Base-by-base conservation (phyloP, 2,888 invertebrate species). In the Sicus ferrugineus region DNA sequence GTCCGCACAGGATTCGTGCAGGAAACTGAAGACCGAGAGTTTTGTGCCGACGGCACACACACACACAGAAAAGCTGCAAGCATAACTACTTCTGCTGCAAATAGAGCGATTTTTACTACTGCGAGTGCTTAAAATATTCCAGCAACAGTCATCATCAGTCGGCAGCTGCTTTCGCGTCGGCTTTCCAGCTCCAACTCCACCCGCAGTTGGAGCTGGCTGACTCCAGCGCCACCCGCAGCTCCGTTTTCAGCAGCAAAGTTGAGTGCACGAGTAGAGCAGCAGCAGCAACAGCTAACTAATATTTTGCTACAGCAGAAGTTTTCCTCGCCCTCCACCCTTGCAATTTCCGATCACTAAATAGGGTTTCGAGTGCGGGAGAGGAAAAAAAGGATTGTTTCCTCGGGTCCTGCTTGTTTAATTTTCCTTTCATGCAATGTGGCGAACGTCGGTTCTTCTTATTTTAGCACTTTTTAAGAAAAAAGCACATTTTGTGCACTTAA, bases 341-440 rank as follows among this genome's bases (percentile, higher is more conserved):
- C 16, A 28, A 54, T 21, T 61, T 34, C 61, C 61, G 42, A 61
- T 61, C 61, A 61, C 61, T 38, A 38, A 61, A 61, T 61, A 61
- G 38, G 38, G 61, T 34, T 61, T 21, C 30, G 21, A 61, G 42
- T 59, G 21, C 14, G 23, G 52, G 14, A 56, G 46, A 46, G 28
- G 28, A 54, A 54, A 26, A 26, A 14, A 54, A 54, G 54, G 23
- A 54, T 54, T 54, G 14, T 14, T 54, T 54, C 23, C 50, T 23
- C 54, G 54, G 9, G 54, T 28, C 26, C 26, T 28, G 54, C 16
- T 54, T 54, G 23, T 23, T 54, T 54, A 21, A 46, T 23, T 26
- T 54, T 54, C 54, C 23, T 54, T 54, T 54, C 54, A 28, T 28
- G 54, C 54, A 28, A 16, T 28, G 23, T 2, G 23, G 11, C 23